phyloP scores from a whole-genome alignment of 1,140 invertebrate genomes.

The Atta colombica region DNA sequence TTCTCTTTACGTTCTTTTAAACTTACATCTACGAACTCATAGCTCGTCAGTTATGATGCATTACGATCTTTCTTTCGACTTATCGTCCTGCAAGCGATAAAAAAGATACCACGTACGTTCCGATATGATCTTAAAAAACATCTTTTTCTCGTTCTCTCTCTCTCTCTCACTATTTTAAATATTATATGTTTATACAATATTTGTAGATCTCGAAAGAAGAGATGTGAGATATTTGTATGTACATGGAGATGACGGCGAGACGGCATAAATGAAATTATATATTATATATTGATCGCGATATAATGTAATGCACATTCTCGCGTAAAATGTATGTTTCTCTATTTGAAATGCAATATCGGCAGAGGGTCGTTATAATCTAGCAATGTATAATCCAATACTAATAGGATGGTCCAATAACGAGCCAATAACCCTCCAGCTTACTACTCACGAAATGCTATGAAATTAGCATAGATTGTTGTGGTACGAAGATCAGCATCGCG shows the following conservation, averaged over 20 bases:
- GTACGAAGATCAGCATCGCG: conserved; percentile 68
- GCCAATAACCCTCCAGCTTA: conserved; percentile 74
- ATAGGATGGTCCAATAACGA: conserved; percentile 71
- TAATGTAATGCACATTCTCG: conserved; percentile 32
- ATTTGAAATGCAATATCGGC: conserved; percentile 73
- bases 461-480: conserved; percentile 76
- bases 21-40: conserved; percentile 2
- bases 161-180: not conserved
- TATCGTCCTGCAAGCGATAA: not conserved
- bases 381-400: conserved; percentile 66
- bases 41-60: conserved; percentile 8
- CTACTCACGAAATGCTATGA: conserved; percentile 70
- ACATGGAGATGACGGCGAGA: not conserved
- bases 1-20: conserved; percentile 7
- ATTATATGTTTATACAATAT: not conserved
- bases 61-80: conserved; percentile 9
- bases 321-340: conserved; percentile 64
- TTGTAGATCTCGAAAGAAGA: too few species aligned
- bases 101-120: not conserved
- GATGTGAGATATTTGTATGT: too few species aligned
- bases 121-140: not conserved
- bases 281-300: conserved; percentile 52
- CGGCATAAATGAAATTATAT: conserved; percentile 29
- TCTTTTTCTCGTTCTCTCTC: not conserved
- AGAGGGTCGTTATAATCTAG: conserved; percentile 71